Base-by-base conservation (phyloP, 2,113 vertebrate species). In the Lepus timidus region DNA sequence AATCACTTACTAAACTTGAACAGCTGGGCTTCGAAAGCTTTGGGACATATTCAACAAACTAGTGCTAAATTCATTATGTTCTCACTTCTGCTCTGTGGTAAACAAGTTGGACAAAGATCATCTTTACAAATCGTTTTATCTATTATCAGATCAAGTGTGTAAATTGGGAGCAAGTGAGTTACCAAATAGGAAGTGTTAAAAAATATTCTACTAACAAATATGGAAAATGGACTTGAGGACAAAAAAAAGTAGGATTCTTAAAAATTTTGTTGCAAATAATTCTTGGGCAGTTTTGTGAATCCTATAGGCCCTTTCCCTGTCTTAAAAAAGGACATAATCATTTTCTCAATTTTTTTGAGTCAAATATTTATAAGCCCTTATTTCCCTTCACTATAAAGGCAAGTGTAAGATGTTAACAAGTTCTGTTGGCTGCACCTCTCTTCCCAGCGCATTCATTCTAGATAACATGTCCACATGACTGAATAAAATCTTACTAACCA, bases 101-200 rank as follows among this genome's bases (percentile, higher is more conserved):
- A 97, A 65, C 58, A 23, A 52, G 80, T 93, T 91, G 84, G 71
- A 93, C 81, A 90, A 95, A 91, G 52, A 94, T 93, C 76, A 85
- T 92, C 80, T 86, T 95, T 71, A 90, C 76, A 84, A 75, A 93
- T 51, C 62, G 36, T 93, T 93, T 85, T 83, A 70, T 49, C 70
- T 51, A 74, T 91, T 61, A 96, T 89, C 75, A 92, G 49, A 62
- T 83, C 80, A 62, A 92, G 27, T 73, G 29, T 94, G 49, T 84
- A 93, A 89, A 92, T 51, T 84, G 33, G 39, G 52, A 62, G n/a
- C 62, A 93, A 71, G 44, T 49, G 36, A 89, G 49, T 93, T 85
- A 83, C n/a, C 20, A 58, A 80, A 82, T 4, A 84, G 9, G 9
- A 62, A 36, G 29, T 44, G 3, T 88, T 68, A 64, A 83, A 80